Base-by-base conservation (phyloP, 2,888 invertebrate genomes). In the Cremastinae sp. region DNA sequence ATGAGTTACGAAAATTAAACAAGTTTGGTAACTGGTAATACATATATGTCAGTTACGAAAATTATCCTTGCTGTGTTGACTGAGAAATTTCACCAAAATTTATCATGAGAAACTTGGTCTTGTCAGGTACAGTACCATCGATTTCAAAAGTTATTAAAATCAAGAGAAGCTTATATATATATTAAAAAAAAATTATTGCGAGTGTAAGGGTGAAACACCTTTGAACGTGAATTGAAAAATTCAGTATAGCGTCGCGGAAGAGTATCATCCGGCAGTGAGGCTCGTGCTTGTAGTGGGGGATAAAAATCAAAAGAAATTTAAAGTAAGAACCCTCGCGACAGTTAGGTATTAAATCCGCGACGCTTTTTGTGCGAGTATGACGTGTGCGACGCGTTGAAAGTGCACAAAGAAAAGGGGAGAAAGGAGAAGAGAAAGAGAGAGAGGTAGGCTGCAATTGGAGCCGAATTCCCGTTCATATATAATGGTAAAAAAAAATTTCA, bases 251-350 rank as follows among this genome's bases (percentile, higher is more conserved):
- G 10, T 54, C 47, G 38, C 16, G 20, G 7, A 22, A 47, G 54
- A 41, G 34, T 38, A 64, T 16, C 59, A 62, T 69, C 38, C 45
- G 58, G 14, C 41, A 64, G 41, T 28, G 53, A 28, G 34, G 53
- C 53, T 56, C 38, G 22, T 70, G n/a, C 36, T 72, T 47, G 36
- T 16, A 7, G 45, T 49, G 14, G 10, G 41, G 14, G 3, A 18
- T 28, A 51, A 28, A 43, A 61, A 43, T 9, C 5, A 51, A 7
- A 58, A 16, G 53, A 58, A 34, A 9, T 41, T 14, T 18, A 12
- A 43, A 28, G 8, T 10, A 10, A 8, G 61, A 18, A 1, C 12
- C 10, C 28, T 12, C 16, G 41, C 9, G 28, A 16, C 20, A 22
- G 14, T 20, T 9, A 9, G 10, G 16, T 22, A 47, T 41, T 28